Conservation (phyloP, 2,113 vertebrate species). For the Ariopsis seemanni region DNA sequence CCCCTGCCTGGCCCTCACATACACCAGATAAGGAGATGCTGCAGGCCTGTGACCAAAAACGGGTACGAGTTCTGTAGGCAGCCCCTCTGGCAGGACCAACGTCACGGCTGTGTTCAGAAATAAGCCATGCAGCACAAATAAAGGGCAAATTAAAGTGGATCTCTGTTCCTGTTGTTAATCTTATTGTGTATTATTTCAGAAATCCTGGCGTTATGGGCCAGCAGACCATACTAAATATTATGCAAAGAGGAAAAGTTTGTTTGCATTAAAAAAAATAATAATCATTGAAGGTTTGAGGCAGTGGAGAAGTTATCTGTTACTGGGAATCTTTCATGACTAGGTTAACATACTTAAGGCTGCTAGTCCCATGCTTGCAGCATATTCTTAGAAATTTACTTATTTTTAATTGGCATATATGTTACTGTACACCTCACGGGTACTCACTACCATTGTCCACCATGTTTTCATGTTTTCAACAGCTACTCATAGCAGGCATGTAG, state of each 20-base stretch:
- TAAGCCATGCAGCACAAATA: slow-evolving; percentile 30
- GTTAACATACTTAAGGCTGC: neutral
- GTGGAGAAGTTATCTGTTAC: neutral
- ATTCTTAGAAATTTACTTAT: neutral
- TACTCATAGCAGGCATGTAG: neutral
- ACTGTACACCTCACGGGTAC: neutral
- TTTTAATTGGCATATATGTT: neutral
- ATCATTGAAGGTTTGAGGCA: neutral
- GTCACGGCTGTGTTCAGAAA: slow-evolving; percentile 32
- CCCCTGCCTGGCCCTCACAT: slow-evolving; percentile 58
- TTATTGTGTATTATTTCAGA: slow-evolving; percentile 36
- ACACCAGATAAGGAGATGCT: slow-evolving; percentile 53
- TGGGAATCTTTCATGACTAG: neutral
- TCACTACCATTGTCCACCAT: neutral
- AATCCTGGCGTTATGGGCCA: neutral
- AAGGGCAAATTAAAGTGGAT: slow-evolving; percentile 38
- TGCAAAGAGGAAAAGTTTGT: neutral
- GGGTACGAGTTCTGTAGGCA: slow-evolving; percentile 39
- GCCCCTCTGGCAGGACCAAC: slow-evolving; percentile 25
- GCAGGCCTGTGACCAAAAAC: slow-evolving; percentile 51
- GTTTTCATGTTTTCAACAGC: neutral
- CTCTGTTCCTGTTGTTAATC: slow-evolving; percentile 45
- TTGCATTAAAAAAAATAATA: neutral
- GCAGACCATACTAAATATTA: neutral
- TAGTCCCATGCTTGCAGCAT: neutral